A percentile compares a stretch with the other conserved stretches of the same genome.
Evolutionary conservation across 1,140 invertebrate species (phyloP).

Genomic region (Chlorops oryzae): DNA sequence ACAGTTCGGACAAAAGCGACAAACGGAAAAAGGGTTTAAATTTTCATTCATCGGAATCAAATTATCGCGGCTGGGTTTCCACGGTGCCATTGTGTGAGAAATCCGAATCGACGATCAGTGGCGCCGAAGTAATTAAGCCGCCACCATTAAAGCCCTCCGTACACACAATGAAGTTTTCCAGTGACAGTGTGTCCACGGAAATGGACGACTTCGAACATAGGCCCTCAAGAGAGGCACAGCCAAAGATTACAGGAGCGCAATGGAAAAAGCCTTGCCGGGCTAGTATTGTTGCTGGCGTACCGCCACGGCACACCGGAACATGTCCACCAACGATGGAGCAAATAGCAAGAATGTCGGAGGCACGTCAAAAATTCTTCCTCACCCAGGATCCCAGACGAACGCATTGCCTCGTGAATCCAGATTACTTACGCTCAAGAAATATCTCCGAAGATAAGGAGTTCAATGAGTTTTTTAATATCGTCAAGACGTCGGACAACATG

Average conservation of each 20-base stretch:
- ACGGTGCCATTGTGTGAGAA: no score
- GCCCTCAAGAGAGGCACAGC: conserved; percentile 11
- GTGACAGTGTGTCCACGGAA: no score
- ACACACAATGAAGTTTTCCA: no score
- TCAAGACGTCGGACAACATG: conserved; percentile 38
- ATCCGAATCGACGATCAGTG: no score
- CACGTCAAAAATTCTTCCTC: conserved; percentile 36
- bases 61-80: no score
- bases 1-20: no score
- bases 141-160: no score
- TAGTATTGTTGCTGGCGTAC: conserved; percentile 31
- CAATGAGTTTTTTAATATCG: conserved; percentile 27
- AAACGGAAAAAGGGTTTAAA: no score
- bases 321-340: conserved; percentile 31
- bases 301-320: conserved; percentile 21
- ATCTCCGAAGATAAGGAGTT: conserved; percentile 22
- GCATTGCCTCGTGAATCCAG: conserved; percentile 32
- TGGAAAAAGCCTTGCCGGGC: conserved; percentile 33
- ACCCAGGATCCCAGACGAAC: conserved; percentile 39
- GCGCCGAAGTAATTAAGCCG: no score
- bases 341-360: conserved; percentile 28
- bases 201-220: conserved; percentile 27
- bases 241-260: conserved; percentile 16
- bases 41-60: no score
- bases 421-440: conserved; percentile 25